Conservation (phyloP, 2,113 vertebrate species). For the Tapirus terrestris region DNA sequence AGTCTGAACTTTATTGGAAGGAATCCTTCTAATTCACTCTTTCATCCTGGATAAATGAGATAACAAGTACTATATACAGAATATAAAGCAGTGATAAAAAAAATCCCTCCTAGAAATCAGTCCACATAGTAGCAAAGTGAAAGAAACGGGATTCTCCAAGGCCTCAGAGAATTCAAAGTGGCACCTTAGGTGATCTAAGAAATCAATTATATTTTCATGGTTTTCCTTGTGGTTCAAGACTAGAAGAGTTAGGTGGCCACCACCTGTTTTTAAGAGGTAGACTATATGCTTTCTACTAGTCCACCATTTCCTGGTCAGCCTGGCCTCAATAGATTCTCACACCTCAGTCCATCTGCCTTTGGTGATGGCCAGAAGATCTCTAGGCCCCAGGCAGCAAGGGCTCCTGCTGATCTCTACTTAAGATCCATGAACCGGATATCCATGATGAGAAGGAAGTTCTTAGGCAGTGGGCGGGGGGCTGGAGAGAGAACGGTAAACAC, state of each 20-base stretch:
- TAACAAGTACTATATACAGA: not conserved
- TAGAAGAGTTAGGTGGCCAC: not conserved
- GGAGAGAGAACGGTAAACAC: slow-evolving; percentile 97
- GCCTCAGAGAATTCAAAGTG: not conserved
- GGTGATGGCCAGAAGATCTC: not conserved
- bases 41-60: not conserved
- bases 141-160: not conserved
- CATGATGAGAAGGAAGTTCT: slow-evolving; percentile 98
- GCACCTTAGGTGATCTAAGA: not conserved
- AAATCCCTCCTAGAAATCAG: not conserved
- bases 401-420: slow-evolving; percentile 83
- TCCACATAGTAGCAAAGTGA: not conserved
- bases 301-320: not conserved
- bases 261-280: slow-evolving; percentile 33
- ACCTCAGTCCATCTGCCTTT: slow-evolving; percentile 41
- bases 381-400: not conserved
- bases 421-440: slow-evolving; percentile 99
- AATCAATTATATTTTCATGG: not conserved
- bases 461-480: slow-evolving; percentile 94
- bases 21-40: not conserved
- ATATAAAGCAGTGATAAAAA: not conserved
- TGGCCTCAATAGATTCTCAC: not conserved
- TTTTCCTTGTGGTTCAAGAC: not conserved
- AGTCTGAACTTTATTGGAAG: slow-evolving; percentile 46
- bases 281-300: not conserved